A percentile compares a stretch with the other conserved stretches of the same genome.
Evolutionary conservation across 2,113 vertebrate genomes (phyloP).

Genomic region (Lophius piscatorius): DNA sequence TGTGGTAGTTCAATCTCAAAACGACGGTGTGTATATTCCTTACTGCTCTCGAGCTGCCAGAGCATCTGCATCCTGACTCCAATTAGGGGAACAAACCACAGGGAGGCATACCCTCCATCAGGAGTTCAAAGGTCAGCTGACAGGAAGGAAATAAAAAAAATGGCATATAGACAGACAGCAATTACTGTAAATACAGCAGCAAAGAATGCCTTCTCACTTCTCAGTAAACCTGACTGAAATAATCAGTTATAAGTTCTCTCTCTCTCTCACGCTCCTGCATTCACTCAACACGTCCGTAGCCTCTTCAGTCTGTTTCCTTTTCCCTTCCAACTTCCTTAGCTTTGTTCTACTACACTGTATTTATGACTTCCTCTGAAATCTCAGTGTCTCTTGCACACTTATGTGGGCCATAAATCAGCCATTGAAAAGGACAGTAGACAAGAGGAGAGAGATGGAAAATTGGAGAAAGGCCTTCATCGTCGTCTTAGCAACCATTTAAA

Average conservation of each 20-base stretch:
- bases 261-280: slow-evolving; percentile 41
- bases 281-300: slow-evolving; percentile 65
- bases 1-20: slow-evolving; percentile 28
- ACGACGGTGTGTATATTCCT: slow-evolving; percentile 25
- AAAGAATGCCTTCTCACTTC: slow-evolving; percentile 34
- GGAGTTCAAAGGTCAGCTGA: slow-evolving; percentile 74
- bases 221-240: slow-evolving; percentile 51
- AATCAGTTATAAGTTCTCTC: slow-evolving; percentile 40
- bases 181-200: slow-evolving; percentile 53
- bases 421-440: slow-evolving; percentile 87
- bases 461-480: slow-evolving; percentile 79
- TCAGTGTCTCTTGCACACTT: slow-evolving; percentile 75
- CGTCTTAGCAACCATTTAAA: slow-evolving; percentile 87
- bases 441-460: slow-evolving; percentile 82
- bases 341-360: slow-evolving; percentile 63
- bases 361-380: slow-evolving; percentile 84
- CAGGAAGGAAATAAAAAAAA: slow-evolving; percentile 63
- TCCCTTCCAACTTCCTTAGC: slow-evolving; percentile 64
- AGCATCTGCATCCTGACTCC: slow-evolving; percentile 75
- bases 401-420: slow-evolving; percentile 86
- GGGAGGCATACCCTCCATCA: slow-evolving; percentile 60
- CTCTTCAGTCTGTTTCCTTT: slow-evolving; percentile 70
- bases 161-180: slow-evolving; percentile 40
- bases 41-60: slow-evolving; percentile 49
- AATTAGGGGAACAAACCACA: slow-evolving; percentile 76